Conservation (phyloP, 2,888 invertebrate species). For the Agriopis leucophaearia region DNA sequence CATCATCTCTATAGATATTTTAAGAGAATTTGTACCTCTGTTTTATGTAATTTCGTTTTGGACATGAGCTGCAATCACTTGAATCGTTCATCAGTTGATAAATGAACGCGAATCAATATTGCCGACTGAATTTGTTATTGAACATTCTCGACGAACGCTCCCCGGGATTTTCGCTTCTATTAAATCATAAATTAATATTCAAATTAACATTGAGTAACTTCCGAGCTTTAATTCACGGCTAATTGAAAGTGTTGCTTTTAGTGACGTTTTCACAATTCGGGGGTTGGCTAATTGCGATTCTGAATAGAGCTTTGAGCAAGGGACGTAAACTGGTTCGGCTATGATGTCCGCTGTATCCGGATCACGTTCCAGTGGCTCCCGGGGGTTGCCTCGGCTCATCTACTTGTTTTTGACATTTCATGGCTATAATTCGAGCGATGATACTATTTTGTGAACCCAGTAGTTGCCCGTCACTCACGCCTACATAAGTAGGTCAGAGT, state of each 20-base stretch:
- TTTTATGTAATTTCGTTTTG: slow-evolving; percentile 32
- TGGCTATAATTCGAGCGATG: slow-evolving; percentile 61
- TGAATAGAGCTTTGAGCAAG: slow-evolving; percentile 68
- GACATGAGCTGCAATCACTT: slow-evolving; percentile 33
- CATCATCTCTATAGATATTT: neutral
- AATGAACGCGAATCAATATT: slow-evolving; percentile 46
- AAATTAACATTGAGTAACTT: slow-evolving; percentile 56
- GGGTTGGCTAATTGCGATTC: slow-evolving; percentile 75
- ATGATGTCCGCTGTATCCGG: slow-evolving; percentile 68
- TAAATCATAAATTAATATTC: slow-evolving; percentile 57
- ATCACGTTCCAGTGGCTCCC: slow-evolving; percentile 72
- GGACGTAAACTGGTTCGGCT: slow-evolving; percentile 72
- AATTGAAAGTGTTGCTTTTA: slow-evolving; percentile 46
- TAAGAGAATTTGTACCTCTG: slow-evolving; percentile 4
- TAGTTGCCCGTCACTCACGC: slow-evolving; percentile 34
- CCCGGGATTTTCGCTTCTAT: slow-evolving; percentile 48
- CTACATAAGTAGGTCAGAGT: slow-evolving; percentile 34
- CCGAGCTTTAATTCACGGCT: slow-evolving; percentile 50
- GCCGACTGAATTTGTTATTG: slow-evolving; percentile 46
- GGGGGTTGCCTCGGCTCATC: slow-evolving; percentile 68
- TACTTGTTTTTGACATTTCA: slow-evolving; percentile 76
- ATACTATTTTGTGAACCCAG: slow-evolving; percentile 42
- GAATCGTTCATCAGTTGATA: slow-evolving; percentile 40
- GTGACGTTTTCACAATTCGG: slow-evolving; percentile 62
- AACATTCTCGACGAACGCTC: slow-evolving; percentile 35